Evolutionary conservation across 2,113 vertebrate species (phyloP), one percentile per base, ranked within the genome.

Genomic region (Apteryx mantelli): DNA sequence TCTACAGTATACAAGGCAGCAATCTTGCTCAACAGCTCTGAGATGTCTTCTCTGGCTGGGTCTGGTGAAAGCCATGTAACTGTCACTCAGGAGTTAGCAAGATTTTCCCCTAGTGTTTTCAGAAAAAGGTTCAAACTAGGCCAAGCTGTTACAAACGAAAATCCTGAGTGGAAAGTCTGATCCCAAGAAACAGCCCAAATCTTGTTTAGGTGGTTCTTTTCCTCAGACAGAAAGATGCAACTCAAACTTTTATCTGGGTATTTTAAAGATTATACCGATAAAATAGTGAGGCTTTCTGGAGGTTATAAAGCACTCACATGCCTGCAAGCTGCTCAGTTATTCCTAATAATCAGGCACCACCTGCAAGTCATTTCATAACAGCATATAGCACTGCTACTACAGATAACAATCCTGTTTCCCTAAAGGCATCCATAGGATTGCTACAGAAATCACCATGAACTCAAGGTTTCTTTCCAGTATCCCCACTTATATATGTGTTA

Each of bases 321-420:
- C 2, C 38, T 73, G 28, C 52, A 58, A 13, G 16, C 2, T 9
- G 9, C 28, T 71, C 50, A 63, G 44, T 50, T 76, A 58, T 65
- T 82, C 50, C 32, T 94, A 58, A 38, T 76, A 48, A 66, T 58
- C 26, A 77, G 40, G 16, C 58, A 53, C 20, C 64, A 82, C 61
- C 52, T 78, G 30, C 48, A 73, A 80, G 34, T 44, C 56, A 76
- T 91, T 90, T 93, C 30, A 3, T 53, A 95, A 93, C 46, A 92
- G 75, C 53, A 42, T 9, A 73, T 15, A 85, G 58, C 25, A 81
- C 69, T 63, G 44, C 42, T 36, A 46, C 22, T 38, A 64, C 2
- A 93, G 77, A 96, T 83, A 94, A 89, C 19, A 92, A 71, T 75
- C 83, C 66, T 64, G n/a, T 36, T 60, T 93, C n/a, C 88, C 94